Conservation (phyloP, 1,140 invertebrate genomes). For the Drosophila nannoptera region DNA sequence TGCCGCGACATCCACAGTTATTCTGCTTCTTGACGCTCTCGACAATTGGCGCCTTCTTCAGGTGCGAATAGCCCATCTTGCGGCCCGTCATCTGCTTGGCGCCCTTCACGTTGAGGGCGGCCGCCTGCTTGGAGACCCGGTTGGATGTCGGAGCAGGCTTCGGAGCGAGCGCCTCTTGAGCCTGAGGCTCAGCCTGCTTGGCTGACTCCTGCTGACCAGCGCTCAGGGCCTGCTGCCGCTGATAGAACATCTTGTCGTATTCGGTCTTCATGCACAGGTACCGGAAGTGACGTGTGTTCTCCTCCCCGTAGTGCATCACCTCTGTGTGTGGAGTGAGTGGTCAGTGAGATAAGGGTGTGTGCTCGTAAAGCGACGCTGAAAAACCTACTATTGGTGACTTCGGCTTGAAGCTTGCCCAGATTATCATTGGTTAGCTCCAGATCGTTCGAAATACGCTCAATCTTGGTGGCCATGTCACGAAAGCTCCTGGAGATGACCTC, state of each 20-base stretch:
- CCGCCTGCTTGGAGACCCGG: slow-evolving; percentile 25
- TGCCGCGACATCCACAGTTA: slow-evolving; percentile 47
- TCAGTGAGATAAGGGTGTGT: background rate
- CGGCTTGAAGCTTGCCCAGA: slow-evolving; percentile 52
- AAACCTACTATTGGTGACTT: slow-evolving; percentile 65
- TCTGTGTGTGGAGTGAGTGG: slow-evolving; percentile 36
- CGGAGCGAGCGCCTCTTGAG: slow-evolving; percentile 8
- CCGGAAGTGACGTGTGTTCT: slow-evolving; percentile 73
- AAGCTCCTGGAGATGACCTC: slow-evolving; percentile 64
- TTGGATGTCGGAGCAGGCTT: background rate
- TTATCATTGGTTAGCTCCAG: slow-evolving; percentile 62
- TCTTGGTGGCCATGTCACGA: slow-evolving; percentile 59
- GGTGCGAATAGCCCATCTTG: slow-evolving; percentile 1
- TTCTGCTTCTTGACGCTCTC: slow-evolving; percentile 34
- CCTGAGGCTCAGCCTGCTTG: no score
- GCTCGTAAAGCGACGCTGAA: background rate
- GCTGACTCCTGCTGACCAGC: slow-evolving; percentile 18
- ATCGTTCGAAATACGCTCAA: slow-evolving; percentile 63
- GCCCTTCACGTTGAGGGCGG: slow-evolving; percentile 17
- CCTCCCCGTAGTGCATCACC: slow-evolving; percentile 70
- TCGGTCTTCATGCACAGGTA: slow-evolving; percentile 78
- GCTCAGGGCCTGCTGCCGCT: slow-evolving; percentile 66
- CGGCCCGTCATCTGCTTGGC: slow-evolving; percentile 25
- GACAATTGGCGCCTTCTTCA: background rate
- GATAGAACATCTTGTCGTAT: slow-evolving; percentile 77